These are phyloP conservation scores for Allolobophora icterica DNA, from an alignment of 2,888 invertebrate species.

Conservation along the genomic window DNA sequence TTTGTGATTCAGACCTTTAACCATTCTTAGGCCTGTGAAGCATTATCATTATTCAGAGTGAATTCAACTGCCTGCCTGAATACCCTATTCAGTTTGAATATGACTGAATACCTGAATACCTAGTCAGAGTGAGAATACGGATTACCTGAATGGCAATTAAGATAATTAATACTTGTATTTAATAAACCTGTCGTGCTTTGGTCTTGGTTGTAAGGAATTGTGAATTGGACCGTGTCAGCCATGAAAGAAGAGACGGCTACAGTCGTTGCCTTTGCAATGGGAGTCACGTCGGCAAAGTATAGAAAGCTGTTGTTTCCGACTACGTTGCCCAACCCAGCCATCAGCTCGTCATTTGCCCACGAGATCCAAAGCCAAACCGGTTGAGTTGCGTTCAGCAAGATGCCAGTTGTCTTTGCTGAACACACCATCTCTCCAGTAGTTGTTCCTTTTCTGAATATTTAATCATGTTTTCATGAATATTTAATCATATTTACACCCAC, in stretches of 20 bases:
- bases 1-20: neutral
- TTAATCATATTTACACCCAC: neutral
- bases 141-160: too few relatives aligned
- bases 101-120: too few relatives aligned
- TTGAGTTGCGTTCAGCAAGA: neutral
- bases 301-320: neutral
- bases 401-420: neutral
- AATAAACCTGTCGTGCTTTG: neutral
- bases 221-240: neutral
- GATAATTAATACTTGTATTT: neutral
- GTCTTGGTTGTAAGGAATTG: neutral
- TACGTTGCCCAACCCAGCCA: neutral
- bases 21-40: neutral
- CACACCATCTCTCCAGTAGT: too few relatives aligned
- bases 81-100: neutral
- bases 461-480: neutral
- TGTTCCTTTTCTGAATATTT: too few relatives aligned
- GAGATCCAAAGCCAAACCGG: conserved; percentile 12
- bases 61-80: too few relatives aligned
- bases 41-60: too few relatives aligned
- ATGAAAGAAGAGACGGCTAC: neutral
- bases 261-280: neutral
- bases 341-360: neutral
- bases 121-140: too few relatives aligned
- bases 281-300: neutral